Base-by-base conservation (phyloP, 2,113 vertebrate genomes). In the Verasper variegatus region DNA sequence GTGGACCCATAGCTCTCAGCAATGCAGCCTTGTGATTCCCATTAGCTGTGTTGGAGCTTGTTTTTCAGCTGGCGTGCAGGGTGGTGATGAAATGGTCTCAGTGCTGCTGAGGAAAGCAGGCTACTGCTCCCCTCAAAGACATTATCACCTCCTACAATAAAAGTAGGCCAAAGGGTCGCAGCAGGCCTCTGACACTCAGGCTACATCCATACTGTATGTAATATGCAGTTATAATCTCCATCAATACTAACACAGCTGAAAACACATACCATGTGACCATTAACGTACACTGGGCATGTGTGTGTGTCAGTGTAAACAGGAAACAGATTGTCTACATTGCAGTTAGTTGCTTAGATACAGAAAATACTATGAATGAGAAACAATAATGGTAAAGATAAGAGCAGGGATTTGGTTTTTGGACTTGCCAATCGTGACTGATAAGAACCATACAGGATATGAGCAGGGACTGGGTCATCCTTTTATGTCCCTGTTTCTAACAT, bases 21-120 rank as follows among this genome's bases (percentile, higher is more conserved):
- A 75, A 69, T 61, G 83, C 68, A 83, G 78, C 77, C 88, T 88
- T 86, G 76, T 86, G 86, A 88, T 84, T 89, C 73, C 79, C 75
- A 87, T 92, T 89, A 92, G 81, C 75, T 49, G 57, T 63, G 82
- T 76, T 72, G 63, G 66, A 76, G 84, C 74, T 77, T 76, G 76
- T 77, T 71, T 81, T 24, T 78, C 52, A 68, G 24, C 40, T 51
- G 81, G 72, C 73, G 35, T 66, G 58, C 56, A 56, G 65, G 42
- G 56, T 3, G 56, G 37, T 26, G 72, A 68, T 11, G 62, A 45
- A 45, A 54, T 21, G 51, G 51, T 54, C 51, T 54, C 51, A 45
- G 52, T 37, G 15, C 60, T 67, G 40, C 49, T 18, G 42, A 42
- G 18, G 37, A 64, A 17, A 76, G 63, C 68, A 68, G 56, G 35